Evolutionary conservation across 2,113 vertebrate genomes (phyloP), one percentile per base, ranked within the genome.

Genomic region (Hassar affinis): DNA sequence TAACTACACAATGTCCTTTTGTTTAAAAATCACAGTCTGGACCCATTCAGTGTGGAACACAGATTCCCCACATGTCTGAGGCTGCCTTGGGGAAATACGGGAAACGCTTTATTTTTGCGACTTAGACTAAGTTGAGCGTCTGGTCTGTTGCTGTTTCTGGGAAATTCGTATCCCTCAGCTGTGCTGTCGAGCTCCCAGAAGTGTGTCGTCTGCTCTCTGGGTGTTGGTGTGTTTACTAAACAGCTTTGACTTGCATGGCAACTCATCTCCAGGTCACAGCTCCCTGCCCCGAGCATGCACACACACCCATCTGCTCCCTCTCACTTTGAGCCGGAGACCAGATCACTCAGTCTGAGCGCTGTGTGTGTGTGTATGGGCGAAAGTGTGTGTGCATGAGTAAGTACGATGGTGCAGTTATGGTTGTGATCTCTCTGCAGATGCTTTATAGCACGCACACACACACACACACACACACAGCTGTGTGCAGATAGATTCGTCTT

Each of bases 261-360:
- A 11, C 57, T 15, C 9, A 57, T 64, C 56, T 79, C 61, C 80
- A 59, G 61, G 61, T 62, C 72, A 56, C 64, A 59, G 81, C 61
- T 61, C 59, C 25, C 77, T 74, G 66, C 76, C 82, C 85, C n/a
- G 84, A 84, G 83, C 47, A 49, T 42, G 52, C 42, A 54, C 6
- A 71, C 80, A 12, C 54, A 18, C 51, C 86, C 87, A 87, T 88
- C 87, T 90, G 89, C 71, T 85, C 54, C 57, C 81, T 35, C 62
- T 57, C 54, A 33, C 66, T 72, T 61, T 84, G 25, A 49, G 54
- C 47, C 69, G 54, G 52, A 38, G 15, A 52, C 47, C 45, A 51
- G 25, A 49, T 30, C 12, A 22, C 45, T 17, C 45, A 47, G 68
- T 45, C 35, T 27, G 52, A 25, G 51, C 80, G 54, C 52, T 76